Evolutionary conservation across 64 coral and sea anemone genomes (phyloP).

Genomic region (Trachythela sp.): DNA sequence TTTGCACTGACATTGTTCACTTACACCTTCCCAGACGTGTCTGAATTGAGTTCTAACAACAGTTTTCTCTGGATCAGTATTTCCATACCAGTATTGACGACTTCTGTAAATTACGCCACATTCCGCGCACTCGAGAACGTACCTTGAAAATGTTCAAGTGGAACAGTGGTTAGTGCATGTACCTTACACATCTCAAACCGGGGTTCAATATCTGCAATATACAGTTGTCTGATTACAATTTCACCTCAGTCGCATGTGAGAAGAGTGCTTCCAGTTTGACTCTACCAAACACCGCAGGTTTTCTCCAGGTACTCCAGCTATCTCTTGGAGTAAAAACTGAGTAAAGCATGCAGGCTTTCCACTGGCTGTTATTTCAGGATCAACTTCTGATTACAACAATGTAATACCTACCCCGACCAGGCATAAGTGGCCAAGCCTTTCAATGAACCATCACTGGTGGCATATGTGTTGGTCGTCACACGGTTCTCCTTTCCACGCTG

Average conservation of each 20-base stretch:
- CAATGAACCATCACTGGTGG: slow-evolving; percentile 65
- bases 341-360: too few species aligned
- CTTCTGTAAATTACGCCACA: slow-evolving; percentile 92
- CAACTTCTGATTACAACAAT: too few species aligned
- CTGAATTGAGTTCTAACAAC: slow-evolving; percentile 82
- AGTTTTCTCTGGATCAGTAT: slow-evolving; percentile 69
- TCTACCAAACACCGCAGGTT: too few species aligned
- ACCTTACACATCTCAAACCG: too few species aligned
- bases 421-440: slow-evolving; percentile 85
- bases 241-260: too few species aligned
- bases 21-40: slow-evolving; percentile 87
- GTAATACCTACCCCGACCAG: slow-evolving; percentile 82
- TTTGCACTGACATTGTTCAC: background rate
- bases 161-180: background rate
- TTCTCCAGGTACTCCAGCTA: too few species aligned
- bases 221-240: too few species aligned
- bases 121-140: slow-evolving; percentile 80
- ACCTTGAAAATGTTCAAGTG: slow-evolving; percentile 39
- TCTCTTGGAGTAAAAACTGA: background rate
- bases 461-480: slow-evolving; percentile 71
- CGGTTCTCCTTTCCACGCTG: slow-evolving; percentile 67
- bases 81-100: slow-evolving; percentile 92
- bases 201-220: too few species aligned
- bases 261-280: too few species aligned
- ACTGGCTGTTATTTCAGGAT: too few species aligned